A percentile compares a stretch with the other conserved stretches of the same genome.
Conservation (phyloP, 1,140 invertebrate genomes). For the Drosophila rufa region DNA sequence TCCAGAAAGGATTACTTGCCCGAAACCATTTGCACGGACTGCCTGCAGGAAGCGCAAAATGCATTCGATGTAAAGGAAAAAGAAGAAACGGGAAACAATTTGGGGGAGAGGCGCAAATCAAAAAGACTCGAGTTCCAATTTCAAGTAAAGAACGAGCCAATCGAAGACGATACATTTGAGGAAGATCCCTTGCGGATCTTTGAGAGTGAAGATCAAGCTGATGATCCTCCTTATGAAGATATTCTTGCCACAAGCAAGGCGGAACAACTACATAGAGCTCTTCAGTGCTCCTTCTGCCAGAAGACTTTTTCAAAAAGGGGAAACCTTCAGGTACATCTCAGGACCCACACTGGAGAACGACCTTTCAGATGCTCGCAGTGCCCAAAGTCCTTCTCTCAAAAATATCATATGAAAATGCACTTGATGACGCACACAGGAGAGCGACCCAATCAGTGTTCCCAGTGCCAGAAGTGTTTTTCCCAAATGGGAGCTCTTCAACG, state of each 20-base stretch:
- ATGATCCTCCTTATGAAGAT: background rate
- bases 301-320: background rate
- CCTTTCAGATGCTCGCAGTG: background rate
- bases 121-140: background rate
- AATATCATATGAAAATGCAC: slow-evolving; percentile 10
- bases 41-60: background rate
- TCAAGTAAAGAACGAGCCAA: background rate
- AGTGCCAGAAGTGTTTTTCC: background rate
- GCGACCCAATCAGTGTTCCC: slow-evolving; percentile 1
- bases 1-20: background rate
- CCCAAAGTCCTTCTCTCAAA: background rate
- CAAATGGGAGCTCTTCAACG: slow-evolving; percentile 5
- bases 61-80: background rate
- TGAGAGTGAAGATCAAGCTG: too few species aligned
- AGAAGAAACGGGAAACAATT: background rate
- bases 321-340: slow-evolving; percentile 1
- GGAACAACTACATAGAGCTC: background rate
- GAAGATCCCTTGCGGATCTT: background rate
- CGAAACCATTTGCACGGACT: background rate
- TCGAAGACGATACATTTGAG: background rate
- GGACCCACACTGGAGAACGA: slow-evolving; percentile 4
- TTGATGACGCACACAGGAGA: slow-evolving; percentile 3
- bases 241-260: slow-evolving; percentile 1
- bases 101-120: background rate
- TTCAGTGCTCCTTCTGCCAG: slow-evolving; percentile 2